Percentiles rank a stretch among this genome's conserved stretches.
phyloP scores from a whole-genome alignment of 2,797 vertebrate species.

The Glyptemys insculpta region DNA sequence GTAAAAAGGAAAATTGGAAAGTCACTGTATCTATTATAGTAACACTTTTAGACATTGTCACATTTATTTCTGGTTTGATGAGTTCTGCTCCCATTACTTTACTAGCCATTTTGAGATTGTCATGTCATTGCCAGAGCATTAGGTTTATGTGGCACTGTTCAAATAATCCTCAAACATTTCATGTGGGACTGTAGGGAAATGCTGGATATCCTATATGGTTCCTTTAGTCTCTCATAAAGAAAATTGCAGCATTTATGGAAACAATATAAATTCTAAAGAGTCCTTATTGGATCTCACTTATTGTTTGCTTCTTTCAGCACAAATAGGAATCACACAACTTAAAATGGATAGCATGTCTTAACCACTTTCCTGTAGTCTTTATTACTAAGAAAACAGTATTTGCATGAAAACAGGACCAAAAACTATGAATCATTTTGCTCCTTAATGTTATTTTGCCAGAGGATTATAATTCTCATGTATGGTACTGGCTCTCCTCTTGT shows the following conservation, averaged over 20 bases:
- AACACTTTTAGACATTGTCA: not conserved
- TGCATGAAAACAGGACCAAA: not conserved
- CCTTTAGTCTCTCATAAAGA: not conserved
- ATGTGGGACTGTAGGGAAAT: not conserved
- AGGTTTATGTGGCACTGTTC: not conserved
- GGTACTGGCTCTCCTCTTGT: not conserved
- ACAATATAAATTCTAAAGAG: slow-evolving; percentile 14
- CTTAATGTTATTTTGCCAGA: not conserved
- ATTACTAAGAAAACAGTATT: not conserved
- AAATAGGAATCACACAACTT: not conserved
- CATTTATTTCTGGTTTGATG: not conserved
- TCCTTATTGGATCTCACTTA: slow-evolving; percentile 13
- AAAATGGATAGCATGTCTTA: slow-evolving; percentile 2
- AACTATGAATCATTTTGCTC: not conserved
- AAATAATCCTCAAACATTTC: not conserved
- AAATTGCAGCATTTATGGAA: slow-evolving; percentile 11
- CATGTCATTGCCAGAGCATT: not conserved
- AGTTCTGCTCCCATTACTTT: not conserved
- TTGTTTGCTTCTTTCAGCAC: slow-evolving; percentile 19
- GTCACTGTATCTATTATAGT: slow-evolving; percentile 13
- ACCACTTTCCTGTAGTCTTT: not conserved
- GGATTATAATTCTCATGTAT: not conserved
- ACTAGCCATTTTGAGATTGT: slow-evolving; percentile 42
- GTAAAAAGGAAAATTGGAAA: slow-evolving; percentile 21
- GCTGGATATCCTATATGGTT: not conserved